Evolutionary conservation across 2,113 vertebrate genomes (phyloP).

Genomic region (Eretmochelys imbricata): DNA sequence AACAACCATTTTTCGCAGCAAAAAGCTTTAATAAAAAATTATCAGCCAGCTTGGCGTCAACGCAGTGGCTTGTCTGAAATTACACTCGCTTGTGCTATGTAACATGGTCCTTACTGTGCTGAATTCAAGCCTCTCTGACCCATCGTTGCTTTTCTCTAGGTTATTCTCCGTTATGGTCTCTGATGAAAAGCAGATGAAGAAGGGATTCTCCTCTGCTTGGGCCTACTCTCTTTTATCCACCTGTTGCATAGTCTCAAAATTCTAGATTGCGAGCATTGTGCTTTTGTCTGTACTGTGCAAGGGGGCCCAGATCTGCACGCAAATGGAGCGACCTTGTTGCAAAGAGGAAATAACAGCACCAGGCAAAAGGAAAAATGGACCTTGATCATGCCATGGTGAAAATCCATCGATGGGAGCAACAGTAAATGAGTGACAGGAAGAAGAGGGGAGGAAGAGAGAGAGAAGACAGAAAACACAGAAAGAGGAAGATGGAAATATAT

Average conservation of each 20-base stretch:
- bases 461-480: background rate
- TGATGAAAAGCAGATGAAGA: background rate
- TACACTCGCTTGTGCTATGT: background rate
- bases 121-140: background rate
- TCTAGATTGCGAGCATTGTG: background rate
- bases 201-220: background rate
- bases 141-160: background rate
- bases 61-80: background rate
- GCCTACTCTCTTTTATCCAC: background rate
- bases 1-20: background rate
- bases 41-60: background rate
- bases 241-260: background rate
- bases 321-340: background rate
- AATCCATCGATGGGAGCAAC: background rate
- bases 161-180: background rate
- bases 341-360: background rate
- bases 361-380: background rate
- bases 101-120: background rate
- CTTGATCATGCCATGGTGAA: background rate
- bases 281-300: background rate
- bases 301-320: background rate
- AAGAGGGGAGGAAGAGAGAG: rapidly evolving
- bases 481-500: background rate
- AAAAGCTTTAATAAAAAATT: background rate
- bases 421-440: too few species aligned